These are phyloP conservation scores for Capreolus pygargus DNA, from an alignment of 2,113 vertebrate genomes.

Conservation along the genomic window DNA sequence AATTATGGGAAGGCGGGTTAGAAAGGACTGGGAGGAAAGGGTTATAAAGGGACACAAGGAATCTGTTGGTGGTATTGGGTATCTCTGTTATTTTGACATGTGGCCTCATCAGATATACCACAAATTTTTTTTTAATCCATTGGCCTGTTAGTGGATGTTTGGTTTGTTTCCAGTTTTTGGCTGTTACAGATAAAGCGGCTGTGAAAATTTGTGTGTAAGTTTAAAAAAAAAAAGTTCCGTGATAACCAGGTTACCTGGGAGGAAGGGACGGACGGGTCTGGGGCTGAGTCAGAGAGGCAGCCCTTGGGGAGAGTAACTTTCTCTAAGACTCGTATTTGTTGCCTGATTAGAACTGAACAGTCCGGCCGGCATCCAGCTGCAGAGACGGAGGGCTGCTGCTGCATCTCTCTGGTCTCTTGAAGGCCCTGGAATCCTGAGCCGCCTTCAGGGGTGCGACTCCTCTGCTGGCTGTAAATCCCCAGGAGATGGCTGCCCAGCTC, in stretches of 20 bases:
- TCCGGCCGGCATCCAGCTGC: accelerated
- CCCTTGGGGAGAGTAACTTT: neutral
- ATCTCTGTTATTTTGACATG: neutral
- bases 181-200: neutral
- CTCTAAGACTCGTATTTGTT: neutral
- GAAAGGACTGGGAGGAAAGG: neutral
- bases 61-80: neutral
- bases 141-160: neutral
- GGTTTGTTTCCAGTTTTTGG: neutral
- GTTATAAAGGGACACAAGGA: neutral
- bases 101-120: neutral
- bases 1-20: neutral
- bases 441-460: accelerated
- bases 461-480: neutral
- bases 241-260: accelerated
- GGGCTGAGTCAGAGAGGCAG: neutral
- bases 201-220: neutral
- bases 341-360: neutral
- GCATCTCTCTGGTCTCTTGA: accelerated
- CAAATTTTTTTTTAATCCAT: neutral
- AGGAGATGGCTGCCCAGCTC: neutral
- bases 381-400: accelerated
- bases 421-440: neutral
- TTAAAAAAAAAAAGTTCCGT: neutral
- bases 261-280: accelerated